phyloP scores from a whole-genome alignment of 2,888 invertebrate species.

The Dendrolimus houi region DNA sequence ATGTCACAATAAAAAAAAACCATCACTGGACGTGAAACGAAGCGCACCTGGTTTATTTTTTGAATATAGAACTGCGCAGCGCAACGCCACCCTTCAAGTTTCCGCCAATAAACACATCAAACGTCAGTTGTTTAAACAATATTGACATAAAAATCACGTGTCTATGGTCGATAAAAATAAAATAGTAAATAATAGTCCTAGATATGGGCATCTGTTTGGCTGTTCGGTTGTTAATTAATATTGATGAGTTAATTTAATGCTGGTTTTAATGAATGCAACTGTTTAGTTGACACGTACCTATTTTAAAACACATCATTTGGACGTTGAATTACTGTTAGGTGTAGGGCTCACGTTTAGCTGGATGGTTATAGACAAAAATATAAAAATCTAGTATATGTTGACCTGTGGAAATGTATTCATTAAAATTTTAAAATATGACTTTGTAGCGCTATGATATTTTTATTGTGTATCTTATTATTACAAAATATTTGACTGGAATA shows the following conservation, averaged over 20 bases:
- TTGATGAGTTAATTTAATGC: slow-evolving; percentile 10
- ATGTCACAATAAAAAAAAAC: too few relatives aligned
- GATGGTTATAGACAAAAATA: background rate
- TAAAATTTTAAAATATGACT: too few relatives aligned
- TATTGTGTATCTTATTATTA: too few relatives aligned
- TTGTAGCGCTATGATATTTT: too few relatives aligned
- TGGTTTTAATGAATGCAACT: slow-evolving; percentile 2
- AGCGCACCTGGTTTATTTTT: too few relatives aligned
- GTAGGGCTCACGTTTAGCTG: background rate
- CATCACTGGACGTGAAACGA: too few relatives aligned
- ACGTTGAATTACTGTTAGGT: background rate
- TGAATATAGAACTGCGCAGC: too few relatives aligned
- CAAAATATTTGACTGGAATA: too few relatives aligned
- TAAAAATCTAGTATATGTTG: background rate
- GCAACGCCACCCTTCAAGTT: too few relatives aligned
- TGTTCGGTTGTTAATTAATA: slow-evolving; percentile 8
- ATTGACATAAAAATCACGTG: slow-evolving; percentile 1
- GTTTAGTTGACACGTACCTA: slow-evolving; percentile 1
- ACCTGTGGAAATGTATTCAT: too few relatives aligned
- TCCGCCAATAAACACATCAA: too few relatives aligned
- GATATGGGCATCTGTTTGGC: slow-evolving; percentile 1
- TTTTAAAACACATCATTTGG: slow-evolving; percentile 3
- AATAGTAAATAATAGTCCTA: slow-evolving; percentile 1
- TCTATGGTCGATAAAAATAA: slow-evolving; percentile 2
- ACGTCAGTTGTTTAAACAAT: background rate